phyloP scores from a whole-genome alignment of 1,140 invertebrate species.

The Littorina saxatilis region DNA sequence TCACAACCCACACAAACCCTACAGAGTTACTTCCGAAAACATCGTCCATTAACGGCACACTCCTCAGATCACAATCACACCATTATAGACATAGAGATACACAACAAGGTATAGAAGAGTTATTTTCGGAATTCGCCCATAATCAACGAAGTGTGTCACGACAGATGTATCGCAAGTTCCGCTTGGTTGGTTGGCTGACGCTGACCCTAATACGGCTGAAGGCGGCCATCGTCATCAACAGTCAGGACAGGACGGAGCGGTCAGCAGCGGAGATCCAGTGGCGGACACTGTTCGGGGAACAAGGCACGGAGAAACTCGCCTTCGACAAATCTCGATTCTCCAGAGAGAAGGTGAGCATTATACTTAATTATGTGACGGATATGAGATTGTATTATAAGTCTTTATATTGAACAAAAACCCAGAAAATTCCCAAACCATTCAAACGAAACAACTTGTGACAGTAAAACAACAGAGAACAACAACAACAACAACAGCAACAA shows the following conservation, averaged over 20 bases:
- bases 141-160: not conserved
- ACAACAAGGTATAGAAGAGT: not conserved
- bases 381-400: not conserved
- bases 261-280: conserved; percentile 67
- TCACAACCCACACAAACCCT: too few species aligned
- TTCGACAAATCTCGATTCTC: conserved; percentile 61
- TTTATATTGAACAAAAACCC: not conserved
- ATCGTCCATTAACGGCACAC: too few species aligned
- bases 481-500: not conserved
- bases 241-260: conserved; percentile 48
- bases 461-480: too few species aligned
- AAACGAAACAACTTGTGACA: too few species aligned
- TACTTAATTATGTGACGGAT: not conserved
- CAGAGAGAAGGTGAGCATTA: conserved; percentile 60
- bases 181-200: conserved; percentile 39
- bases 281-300: conserved; percentile 56
- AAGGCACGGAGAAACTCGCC: conserved; percentile 53
- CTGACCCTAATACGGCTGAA: conserved; percentile 48
- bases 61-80: too few species aligned
- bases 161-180: conserved; percentile 48
- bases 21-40: too few species aligned
- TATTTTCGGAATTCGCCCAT: too few species aligned
- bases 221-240: conserved; percentile 53
- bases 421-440: not conserved
- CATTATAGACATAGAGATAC: not conserved